Conservation (phyloP, 1,140 invertebrate species). For the Armadillidium nasatum region DNA sequence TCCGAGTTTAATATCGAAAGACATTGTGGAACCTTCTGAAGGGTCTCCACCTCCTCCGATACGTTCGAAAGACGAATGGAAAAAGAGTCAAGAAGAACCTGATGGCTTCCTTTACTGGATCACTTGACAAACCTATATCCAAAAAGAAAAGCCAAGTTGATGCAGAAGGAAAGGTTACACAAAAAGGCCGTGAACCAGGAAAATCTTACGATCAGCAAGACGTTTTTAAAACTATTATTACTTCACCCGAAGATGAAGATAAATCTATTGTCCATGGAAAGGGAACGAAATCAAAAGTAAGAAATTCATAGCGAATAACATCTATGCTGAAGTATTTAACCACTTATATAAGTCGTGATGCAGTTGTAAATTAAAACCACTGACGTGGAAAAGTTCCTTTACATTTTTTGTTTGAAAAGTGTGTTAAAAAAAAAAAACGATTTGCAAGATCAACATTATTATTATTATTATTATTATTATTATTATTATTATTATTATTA, state of each 20-base stretch:
- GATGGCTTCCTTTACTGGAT: not conserved
- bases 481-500: too few species aligned
- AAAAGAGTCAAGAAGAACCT: not conserved
- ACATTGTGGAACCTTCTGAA: too few species aligned
- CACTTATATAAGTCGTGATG: not conserved
- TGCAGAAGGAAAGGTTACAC: not conserved
- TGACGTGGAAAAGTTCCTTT: too few species aligned
- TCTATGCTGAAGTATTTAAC: slow-evolving; percentile 9
- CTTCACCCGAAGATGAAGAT: not conserved
- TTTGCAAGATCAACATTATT: too few species aligned
- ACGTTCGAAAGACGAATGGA: too few species aligned
- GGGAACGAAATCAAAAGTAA: not conserved
- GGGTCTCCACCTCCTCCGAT: too few species aligned
- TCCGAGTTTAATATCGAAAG: too few species aligned
- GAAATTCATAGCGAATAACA: not conserved
- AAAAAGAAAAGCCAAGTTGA: not conserved
- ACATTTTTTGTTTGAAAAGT: too few species aligned
- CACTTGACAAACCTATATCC: not conserved
- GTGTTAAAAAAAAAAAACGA: too few species aligned
- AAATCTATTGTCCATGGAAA: not conserved
- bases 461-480: too few species aligned
- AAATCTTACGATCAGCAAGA: not conserved
- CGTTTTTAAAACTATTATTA: not conserved
- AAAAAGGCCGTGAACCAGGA: not conserved
- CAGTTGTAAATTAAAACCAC: not conserved